phyloP scores from a whole-genome alignment of 2,797 vertebrate species.

The Macropodus opercularis region DNA sequence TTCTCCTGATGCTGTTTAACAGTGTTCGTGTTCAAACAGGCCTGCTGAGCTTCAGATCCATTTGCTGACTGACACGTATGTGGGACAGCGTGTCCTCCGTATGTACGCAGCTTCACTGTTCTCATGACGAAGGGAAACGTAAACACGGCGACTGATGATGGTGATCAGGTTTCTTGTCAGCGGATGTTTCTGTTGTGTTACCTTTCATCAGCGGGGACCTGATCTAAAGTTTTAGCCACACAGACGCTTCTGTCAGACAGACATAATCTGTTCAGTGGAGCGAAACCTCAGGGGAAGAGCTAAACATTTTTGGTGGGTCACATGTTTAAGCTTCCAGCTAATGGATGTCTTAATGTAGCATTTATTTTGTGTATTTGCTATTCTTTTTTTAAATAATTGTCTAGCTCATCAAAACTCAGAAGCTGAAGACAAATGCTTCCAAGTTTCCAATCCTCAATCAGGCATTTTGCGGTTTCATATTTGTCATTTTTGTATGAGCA shows the following conservation, averaged over 20 bases:
- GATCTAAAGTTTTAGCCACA: not conserved
- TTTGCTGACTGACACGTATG: not conserved
- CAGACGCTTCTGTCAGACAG: not conserved
- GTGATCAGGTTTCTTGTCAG: conserved; percentile 15
- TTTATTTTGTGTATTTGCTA: no score
- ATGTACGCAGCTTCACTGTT: not conserved
- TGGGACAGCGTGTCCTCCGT: not conserved
- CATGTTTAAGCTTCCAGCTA: no score
- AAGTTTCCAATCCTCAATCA: no score
- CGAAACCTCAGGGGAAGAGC: not conserved
- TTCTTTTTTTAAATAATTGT: no score
- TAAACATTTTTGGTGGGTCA: no score
- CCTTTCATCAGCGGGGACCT: conserved; percentile 26
- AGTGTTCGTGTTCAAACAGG: conserved; percentile 7
- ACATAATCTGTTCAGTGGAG: not conserved
- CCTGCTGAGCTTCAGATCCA: not conserved
- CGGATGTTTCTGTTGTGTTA: conserved; percentile 5
- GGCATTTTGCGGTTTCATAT: no score
- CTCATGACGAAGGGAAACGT: not conserved
- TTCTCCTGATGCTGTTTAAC: no score
- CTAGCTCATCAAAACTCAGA: no score
- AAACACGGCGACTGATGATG: conserved; percentile 18
- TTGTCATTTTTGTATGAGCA: no score
- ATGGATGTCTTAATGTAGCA: no score
- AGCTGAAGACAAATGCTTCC: no score